Evolutionary conservation across 2,888 invertebrate species (phyloP), one percentile per base, ranked within the genome.

Genomic region (Temnothorax unifasciatus): DNA sequence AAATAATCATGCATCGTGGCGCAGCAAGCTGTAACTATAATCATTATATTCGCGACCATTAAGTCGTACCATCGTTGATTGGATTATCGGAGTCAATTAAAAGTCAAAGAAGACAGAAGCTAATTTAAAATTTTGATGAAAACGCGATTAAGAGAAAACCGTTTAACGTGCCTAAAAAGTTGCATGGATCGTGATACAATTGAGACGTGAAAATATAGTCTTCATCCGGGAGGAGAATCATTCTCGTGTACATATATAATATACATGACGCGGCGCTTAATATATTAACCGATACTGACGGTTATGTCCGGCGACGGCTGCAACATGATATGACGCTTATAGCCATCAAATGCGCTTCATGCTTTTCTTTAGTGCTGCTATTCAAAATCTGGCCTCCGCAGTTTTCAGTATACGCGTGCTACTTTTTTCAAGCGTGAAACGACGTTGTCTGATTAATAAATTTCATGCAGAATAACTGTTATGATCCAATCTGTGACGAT

Each of bases 261-360:
- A 29, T 54, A 29, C 68, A 34, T 68, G 29, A 77, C 44, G 29
- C 21, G 44, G 11, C 68, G 44, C 52, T 44, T 57, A 54, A 77
- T 66, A 77, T 41, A 77, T 77, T 57, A 77, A 68, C 29, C 41
- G 44, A 41, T 15, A 44, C 29, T 77, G 68, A 57, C 21, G n/a
- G 11, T 77, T 68, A 54, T 77, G 41, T 66, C 54, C 44, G 44
- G 18, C 18, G 25, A 77, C 25, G 54, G 54, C 68, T 77, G 64
- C 66, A 29, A 77, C n/a, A 74, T 44, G 41, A 77, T 77, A 15
- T 21, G 25, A 77, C 25, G 25, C n/a, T 77, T 77, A 66, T 25
- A 54, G 29, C 66, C 64, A 18, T 77, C 41, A 77, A n/a, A 77
- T 29, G 8, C 29, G 11, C 41, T 68, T 77, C 15, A 57, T 15